Base-by-base conservation (phyloP, 2,113 vertebrate genomes). In the Leucosticte australis region DNA sequence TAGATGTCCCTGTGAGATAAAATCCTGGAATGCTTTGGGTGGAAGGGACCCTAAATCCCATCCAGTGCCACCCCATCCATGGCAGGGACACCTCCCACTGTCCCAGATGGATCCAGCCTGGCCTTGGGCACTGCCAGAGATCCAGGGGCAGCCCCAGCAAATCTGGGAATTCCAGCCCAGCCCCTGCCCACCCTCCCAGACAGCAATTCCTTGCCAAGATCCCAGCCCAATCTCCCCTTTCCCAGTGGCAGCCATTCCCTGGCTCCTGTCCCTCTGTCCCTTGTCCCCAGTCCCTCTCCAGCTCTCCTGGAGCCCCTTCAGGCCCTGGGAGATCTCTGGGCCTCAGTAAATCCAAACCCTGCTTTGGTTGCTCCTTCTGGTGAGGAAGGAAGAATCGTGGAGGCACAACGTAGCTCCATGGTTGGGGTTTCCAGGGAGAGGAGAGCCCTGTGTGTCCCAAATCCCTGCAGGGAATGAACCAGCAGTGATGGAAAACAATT, bases 41-140 rank as follows among this genome's bases (percentile, higher is more conserved):
- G 26, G 41, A 30, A 67, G 20, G 42, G 53, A 68, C 14, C 14
- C 5, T 7, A 27, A 86, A 37, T 8, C 9, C 27, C 31, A 28
- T 3, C 2, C 71, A 6, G 1, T 31, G 0, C 37, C 52, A 35
- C 9, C 14, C 33, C 27, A 2, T 1, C 39, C 57, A 39, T 18
- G 49, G 10, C 55, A 78, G 39, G 33, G n/a, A 53, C 74, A 69
- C 1, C 15, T 62, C 2, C 73, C 63, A 52, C 15, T 1, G 2
- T 18, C 37, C 62, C 44, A 76, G 42, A 0, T 0, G 10, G 20
- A 0, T 65, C 39, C 42, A 7, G 8, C 15, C 62, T 31, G 62
- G 20, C 52, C 71, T 67, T 9, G 83, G 71, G 1, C 52, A 57
- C 2, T 75, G 1, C 70, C 70, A 75, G 82, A 30, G 70, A 63